Base-by-base conservation (phyloP, 2,113 vertebrate genomes). In the Macheiramphus alcinus region DNA sequence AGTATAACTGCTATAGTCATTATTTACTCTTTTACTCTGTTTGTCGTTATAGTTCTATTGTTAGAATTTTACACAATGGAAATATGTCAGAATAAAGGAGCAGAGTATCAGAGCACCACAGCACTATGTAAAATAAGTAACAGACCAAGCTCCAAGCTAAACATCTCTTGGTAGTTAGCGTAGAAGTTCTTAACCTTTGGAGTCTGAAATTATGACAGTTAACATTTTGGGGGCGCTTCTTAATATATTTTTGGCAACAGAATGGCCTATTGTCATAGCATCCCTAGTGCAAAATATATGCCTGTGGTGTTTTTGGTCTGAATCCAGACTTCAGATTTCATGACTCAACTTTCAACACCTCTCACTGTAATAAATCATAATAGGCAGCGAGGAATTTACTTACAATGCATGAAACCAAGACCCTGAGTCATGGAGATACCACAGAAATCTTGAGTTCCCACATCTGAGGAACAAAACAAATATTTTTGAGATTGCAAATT, bases 311-410 rank as follows among this genome's bases (percentile, higher is more conserved):
- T 95, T 96, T 96, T 97, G 96, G 93, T 90, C 67, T 3, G 13
- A 86, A 74, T 84, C 76, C 96, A 97, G 83, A 92, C 84, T 95
- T 94, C 62, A 85, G 75, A 94, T 96, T 96, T 95, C 83, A 81
- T 91, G 91, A 93, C 86, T 97, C 45, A 88, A 94, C 73, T 97
- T 96, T 97, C 97, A 96, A 76, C 94, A 93, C 88, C 80, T 95
- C 88, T 96, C 79, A 75, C 38, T 81, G 73, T 67, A 96, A 97
- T 95, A 97, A 97, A 96, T 97, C 88, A 93, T 93, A 97, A 97
- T 26, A 87, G 73, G 55, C 88, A 95, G 38, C 0, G 15, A 96
- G 68, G 72, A 96, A 94, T 95, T 91, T 95, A 90, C 84, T 92
- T 90, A 52, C 63, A 95, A 61, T 86, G 40, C 61, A 94, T 0